Percentiles rank a stretch among this genome's conserved stretches.
Evolutionary conservation across 2,113 vertebrate species (phyloP).

Genomic region (Deroptyus accipitrinus): DNA sequence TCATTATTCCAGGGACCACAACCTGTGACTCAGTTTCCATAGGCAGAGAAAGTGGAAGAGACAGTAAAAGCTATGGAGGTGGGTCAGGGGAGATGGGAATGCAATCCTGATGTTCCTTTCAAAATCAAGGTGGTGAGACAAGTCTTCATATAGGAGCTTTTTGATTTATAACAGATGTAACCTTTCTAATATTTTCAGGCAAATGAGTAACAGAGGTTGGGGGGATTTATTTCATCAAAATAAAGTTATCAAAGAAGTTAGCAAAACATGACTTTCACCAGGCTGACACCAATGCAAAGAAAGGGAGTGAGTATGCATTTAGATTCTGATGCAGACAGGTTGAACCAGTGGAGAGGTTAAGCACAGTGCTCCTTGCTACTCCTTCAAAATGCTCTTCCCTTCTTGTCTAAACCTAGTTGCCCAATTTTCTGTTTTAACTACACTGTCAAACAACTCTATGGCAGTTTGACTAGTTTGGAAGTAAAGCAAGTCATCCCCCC

Average conservation of each 20-base stretch:
- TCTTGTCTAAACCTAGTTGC: neutral
- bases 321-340: neutral
- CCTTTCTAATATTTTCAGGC: neutral
- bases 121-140: neutral
- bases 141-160: neutral
- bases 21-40: neutral
- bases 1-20: neutral
- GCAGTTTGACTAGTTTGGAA: neutral
- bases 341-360: neutral
- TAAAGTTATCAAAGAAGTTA: neutral
- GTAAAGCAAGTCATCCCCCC: neutral
- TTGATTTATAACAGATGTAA: neutral
- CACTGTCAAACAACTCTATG: neutral
- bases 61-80: neutral
- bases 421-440: neutral
- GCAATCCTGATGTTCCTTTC: neutral
- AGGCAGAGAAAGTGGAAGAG: neutral
- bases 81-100: neutral
- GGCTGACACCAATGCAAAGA: neutral
- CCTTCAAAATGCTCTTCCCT: neutral
- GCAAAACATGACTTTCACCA: neutral
- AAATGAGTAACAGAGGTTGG: neutral
- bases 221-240: neutral
- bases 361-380: rapidly evolving
- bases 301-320: neutral